Conservation (phyloP, 2,113 vertebrate species). For the Stigmatopora nigra region DNA sequence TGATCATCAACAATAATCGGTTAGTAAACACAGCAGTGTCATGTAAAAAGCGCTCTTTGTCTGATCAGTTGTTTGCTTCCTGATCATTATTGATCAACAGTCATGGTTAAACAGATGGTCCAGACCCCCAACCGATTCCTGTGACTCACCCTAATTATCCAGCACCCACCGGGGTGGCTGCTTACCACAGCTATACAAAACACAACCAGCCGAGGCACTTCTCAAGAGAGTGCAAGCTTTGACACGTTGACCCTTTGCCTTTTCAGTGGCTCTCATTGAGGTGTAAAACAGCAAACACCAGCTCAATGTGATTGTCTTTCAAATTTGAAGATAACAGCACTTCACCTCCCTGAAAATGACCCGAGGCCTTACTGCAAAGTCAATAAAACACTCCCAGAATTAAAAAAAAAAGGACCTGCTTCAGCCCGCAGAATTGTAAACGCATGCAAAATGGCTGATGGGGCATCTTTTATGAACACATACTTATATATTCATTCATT, state of each 20-base stretch:
- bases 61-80: conserved; percentile 43
- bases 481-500: too few species aligned
- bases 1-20: too few species aligned
- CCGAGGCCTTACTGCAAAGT: conserved; percentile 55
- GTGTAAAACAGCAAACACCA: conserved; percentile 71
- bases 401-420: conserved; percentile 39
- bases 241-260: conserved; percentile 40
- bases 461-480: neutral
- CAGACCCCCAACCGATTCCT: conserved; percentile 43
- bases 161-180: conserved; percentile 5
- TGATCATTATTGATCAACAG: conserved; percentile 55
- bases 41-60: conserved; percentile 48
- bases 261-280: conserved; percentile 63
- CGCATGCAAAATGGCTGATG: conserved; percentile 9
- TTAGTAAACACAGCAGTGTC: conserved; percentile 9
- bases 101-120: conserved; percentile 50
- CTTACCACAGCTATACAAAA: conserved; percentile 1
- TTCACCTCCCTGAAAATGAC: conserved; percentile 60
- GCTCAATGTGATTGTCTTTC: conserved; percentile 63
- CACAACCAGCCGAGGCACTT: conserved; percentile 19
- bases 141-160: conserved; percentile 16
- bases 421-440: conserved; percentile 35
- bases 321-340: conserved; percentile 61
- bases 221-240: conserved; percentile 42
- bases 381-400: conserved; percentile 55